Percentiles rank a stretch among this genome's conserved stretches.
phyloP scores from a whole-genome alignment of 1,140 invertebrate genomes.

The Drosophila sechellia region DNA sequence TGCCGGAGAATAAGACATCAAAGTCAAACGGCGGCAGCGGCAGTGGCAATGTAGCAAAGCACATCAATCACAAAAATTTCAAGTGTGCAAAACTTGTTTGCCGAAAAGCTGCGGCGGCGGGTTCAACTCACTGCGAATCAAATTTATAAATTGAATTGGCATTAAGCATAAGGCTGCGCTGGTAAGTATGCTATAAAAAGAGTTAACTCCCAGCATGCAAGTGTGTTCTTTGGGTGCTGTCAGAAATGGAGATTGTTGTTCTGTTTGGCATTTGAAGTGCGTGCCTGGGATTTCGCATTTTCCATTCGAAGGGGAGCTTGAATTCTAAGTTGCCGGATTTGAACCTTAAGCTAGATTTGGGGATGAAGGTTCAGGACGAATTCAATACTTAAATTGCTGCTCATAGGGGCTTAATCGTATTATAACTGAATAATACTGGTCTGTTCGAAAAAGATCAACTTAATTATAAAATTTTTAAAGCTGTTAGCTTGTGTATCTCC shows the following conservation, averaged over 20 bases:
- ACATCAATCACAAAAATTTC: slow-evolving; percentile 83
- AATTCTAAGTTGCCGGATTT: slow-evolving; percentile 32
- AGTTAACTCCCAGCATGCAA: slow-evolving; percentile 20
- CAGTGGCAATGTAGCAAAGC: slow-evolving; percentile 63
- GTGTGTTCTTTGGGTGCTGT: slow-evolving; percentile 14
- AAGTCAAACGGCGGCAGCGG: slow-evolving; percentile 67
- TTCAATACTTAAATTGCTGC: background rate
- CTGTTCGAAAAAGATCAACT: background rate
- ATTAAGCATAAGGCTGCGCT: slow-evolving; percentile 74
- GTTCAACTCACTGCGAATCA: slow-evolving; percentile 19
- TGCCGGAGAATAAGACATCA: slow-evolving; percentile 62
- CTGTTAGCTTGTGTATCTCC: too few relatives aligned
- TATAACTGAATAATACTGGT: background rate
- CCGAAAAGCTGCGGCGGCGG: slow-evolving; percentile 51
- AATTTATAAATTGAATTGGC: slow-evolving; percentile 80
- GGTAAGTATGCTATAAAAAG: slow-evolving; percentile 72
- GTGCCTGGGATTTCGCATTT: slow-evolving; percentile 44
- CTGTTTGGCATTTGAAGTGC: slow-evolving; percentile 65
- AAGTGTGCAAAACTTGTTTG: slow-evolving; percentile 80
- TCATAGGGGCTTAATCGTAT: background rate
- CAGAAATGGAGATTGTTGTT: slow-evolving; percentile 57
- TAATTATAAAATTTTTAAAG: background rate
- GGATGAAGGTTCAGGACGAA: background rate
- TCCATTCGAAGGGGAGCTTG: slow-evolving; percentile 28
- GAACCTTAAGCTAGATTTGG: background rate